These are phyloP conservation scores for Chrysaora quinquecirrha DNA, from an alignment of 30 jellyfish, hydroid and myxozoan species.

Conservation along the genomic window DNA sequence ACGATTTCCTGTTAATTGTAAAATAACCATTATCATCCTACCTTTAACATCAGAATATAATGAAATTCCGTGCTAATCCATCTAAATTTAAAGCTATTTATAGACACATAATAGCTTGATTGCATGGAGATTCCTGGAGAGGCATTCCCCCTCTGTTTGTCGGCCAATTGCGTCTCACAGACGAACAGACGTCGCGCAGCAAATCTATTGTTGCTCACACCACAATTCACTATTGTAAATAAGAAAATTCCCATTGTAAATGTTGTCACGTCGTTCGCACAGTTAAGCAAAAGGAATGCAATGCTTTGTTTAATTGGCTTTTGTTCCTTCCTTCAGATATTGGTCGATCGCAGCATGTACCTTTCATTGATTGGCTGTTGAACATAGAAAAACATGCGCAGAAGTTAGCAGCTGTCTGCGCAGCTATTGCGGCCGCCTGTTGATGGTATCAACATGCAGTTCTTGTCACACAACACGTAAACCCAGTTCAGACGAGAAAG, in stretches of 20 bases:
- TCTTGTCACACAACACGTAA: slow-evolving; percentile 45
- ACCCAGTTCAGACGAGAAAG: background rate
- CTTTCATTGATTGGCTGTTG: slow-evolving; percentile 74
- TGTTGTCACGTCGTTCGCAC: slow-evolving; percentile 65
- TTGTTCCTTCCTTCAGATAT: slow-evolving; percentile 75
- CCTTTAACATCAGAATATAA: too few species aligned
- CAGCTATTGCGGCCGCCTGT: slow-evolving; percentile 74
- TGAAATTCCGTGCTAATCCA: too few species aligned
- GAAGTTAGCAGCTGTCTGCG: slow-evolving; percentile 98
- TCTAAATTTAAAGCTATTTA: too few species aligned
- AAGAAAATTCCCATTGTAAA: background rate
- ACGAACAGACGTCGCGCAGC: slow-evolving; percentile 18
- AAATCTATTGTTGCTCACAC: slow-evolving; percentile 3
- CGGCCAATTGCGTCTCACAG: slow-evolving; percentile 9
- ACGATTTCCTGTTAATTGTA: background rate
- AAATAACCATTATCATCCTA: background rate
- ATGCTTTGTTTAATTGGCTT: slow-evolving; percentile 66
- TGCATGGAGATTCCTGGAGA: background rate
- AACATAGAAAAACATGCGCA: slow-evolving; percentile 98
- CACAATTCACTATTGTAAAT: background rate
- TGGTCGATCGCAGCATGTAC: slow-evolving; percentile 74
- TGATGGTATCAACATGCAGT: slow-evolving; percentile 94
- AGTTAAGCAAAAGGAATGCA: slow-evolving; percentile 38
- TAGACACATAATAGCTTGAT: background rate
- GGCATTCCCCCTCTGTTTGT: background rate